Percentiles rank a stretch among this genome's conserved stretches.
Evolutionary conservation across 2,113 vertebrate genomes (phyloP).

Genomic region (Hippocampus zosterae): DNA sequence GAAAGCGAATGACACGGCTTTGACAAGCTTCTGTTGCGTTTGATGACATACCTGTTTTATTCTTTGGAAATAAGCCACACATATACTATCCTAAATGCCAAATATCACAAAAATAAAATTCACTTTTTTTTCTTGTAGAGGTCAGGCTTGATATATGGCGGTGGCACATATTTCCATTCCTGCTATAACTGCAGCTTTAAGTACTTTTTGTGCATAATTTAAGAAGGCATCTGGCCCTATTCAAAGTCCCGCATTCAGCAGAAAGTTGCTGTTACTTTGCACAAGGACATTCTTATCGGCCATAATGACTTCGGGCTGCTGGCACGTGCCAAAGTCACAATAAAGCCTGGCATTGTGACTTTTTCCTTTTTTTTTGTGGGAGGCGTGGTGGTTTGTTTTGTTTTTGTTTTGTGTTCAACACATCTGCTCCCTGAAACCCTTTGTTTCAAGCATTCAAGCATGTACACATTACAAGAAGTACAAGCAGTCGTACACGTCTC

Average conservation of each 20-base stretch:
- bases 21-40: neutral
- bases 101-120: neutral
- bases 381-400: neutral
- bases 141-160: neutral
- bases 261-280: slow-evolving; percentile 10
- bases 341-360: neutral
- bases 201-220: slow-evolving; percentile 7
- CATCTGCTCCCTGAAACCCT: slow-evolving; percentile 2
- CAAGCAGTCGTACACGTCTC: neutral
- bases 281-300: slow-evolving; percentile 14
- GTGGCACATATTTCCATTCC: slow-evolving; percentile 2
- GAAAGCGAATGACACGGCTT: neutral
- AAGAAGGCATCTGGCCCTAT: neutral
- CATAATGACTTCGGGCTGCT: slow-evolving; percentile 8
- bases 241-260: neutral
- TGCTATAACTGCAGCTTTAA: neutral
- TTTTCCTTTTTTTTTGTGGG: neutral
- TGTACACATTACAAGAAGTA: neutral
- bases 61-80: neutral
- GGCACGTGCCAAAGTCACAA: slow-evolving; percentile 7
- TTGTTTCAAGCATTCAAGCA: slow-evolving; percentile 4
- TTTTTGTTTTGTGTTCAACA: slow-evolving; percentile 1
- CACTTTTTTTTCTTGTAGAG: neutral
- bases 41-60: neutral
- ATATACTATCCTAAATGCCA: neutral